Percentiles rank a stretch among this genome's conserved stretches.
Conservation (phyloP, 2,113 vertebrate species). For the Clarias batrachus region DNA sequence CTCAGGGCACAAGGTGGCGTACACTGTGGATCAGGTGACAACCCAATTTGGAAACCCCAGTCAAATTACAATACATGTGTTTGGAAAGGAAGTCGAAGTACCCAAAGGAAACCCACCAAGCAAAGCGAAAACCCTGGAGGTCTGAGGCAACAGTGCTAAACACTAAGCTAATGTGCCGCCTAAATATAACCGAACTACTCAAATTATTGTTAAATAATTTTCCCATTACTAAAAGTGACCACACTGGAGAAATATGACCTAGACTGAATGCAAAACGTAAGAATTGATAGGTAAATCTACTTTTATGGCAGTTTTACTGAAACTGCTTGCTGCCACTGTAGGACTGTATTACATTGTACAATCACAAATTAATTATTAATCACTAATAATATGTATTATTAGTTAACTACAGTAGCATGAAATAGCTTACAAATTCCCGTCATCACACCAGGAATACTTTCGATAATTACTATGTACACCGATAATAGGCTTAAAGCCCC, state of each 20-base stretch:
- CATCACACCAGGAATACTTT: neutral
- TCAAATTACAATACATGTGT: no score
- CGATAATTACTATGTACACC: neutral
- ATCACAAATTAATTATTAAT: neutral
- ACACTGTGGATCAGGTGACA: no score
- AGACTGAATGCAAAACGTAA: neutral
- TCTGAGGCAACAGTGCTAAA: no score
- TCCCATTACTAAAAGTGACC: neutral
- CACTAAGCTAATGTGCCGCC: no score
- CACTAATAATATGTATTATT: neutral
- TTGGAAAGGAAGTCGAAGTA: no score
- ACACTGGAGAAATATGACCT: neutral
- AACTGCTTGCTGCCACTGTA: neutral
- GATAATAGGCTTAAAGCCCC: neutral
- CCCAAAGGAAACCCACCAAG: no score
- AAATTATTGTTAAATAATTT: neutral
- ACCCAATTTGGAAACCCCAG: no score
- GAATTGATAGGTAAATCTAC: neutral
- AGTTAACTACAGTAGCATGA: neutral
- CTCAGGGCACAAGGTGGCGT: no score
- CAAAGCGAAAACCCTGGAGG: no score
- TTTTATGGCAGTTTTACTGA: neutral
- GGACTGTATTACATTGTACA: neutral
- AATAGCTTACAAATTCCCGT: neutral
- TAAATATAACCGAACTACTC: no score